Evolutionary conservation across 2,888 invertebrate genomes (phyloP).

Genomic region (Mesorhabditis belari): DNA sequence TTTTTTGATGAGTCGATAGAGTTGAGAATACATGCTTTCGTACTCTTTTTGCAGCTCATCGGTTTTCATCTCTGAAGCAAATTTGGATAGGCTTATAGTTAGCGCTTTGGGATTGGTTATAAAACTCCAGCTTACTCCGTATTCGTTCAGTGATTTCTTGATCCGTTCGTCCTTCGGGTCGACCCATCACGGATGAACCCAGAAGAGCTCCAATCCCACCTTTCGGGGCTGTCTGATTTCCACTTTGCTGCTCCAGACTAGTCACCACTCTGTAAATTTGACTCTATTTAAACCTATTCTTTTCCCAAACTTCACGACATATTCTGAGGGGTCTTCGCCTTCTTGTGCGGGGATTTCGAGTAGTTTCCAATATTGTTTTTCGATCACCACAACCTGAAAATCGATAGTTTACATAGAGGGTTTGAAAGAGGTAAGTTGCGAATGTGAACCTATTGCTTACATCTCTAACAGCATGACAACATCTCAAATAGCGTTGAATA

Average conservation of each 20-base stretch:
- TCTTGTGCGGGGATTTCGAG: conserved; percentile 88
- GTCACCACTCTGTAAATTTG: conserved; percentile 39
- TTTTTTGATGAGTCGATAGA: conserved; percentile 82
- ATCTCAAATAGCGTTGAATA: conserved; percentile 38
- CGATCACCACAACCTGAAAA: conserved; percentile 40
- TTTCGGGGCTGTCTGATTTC: conserved; percentile 15
- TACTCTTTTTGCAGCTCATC: conserved; percentile 86
- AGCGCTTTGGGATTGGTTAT: too few species aligned
- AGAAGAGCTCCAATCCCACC: conserved; percentile 48
- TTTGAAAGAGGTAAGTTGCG: too few species aligned
- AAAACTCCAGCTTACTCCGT: too few species aligned
- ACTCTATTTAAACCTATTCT: too few species aligned
- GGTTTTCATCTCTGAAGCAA: conserved; percentile 62
- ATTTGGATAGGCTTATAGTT: neutral
- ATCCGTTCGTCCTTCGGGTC: neutral
- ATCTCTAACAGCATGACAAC: conserved; percentile 43
- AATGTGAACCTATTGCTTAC: conserved; percentile 10
- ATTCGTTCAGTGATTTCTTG: conserved; percentile 4
- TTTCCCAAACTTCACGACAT: conserved; percentile 66
- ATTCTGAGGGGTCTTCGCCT: conserved; percentile 84
- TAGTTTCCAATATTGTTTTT: conserved; percentile 72
- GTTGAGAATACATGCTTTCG: conserved; percentile 84
- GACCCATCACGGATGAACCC: conserved; percentile 32
- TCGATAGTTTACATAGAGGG: too few species aligned
- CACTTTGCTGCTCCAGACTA: conserved; percentile 39